Evolutionary conservation across 2,113 vertebrate genomes (phyloP).

Genomic region (Antennarius striatus): DNA sequence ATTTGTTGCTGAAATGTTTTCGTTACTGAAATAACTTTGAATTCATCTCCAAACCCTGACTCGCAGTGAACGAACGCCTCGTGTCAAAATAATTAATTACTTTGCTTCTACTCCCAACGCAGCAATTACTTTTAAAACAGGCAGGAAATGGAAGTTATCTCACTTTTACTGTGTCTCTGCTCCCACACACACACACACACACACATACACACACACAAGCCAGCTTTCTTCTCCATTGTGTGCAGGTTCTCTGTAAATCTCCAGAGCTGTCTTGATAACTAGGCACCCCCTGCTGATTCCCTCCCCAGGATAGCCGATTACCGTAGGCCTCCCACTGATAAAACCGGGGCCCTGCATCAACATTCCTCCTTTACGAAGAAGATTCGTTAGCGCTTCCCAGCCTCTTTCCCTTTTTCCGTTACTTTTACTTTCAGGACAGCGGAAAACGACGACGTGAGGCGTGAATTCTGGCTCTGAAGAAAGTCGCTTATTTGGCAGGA

Average conservation of each 20-base stretch:
- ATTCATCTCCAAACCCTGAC: conserved; percentile 8
- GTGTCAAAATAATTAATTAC: neutral
- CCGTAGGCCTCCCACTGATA: conserved; percentile 40
- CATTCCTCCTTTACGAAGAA: conserved; percentile 22
- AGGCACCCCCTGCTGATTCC: conserved; percentile 36
- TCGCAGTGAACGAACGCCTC: neutral
- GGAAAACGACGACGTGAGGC: conserved; percentile 1
- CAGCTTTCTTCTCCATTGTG: conserved; percentile 29
- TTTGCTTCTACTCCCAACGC: neutral
- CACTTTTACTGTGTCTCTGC: neutral
- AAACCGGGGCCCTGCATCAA: conserved; percentile 32
- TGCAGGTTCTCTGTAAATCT: conserved; percentile 36
- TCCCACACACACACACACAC: neutral
- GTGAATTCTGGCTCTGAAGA: neutral
- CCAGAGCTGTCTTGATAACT: conserved; percentile 51
- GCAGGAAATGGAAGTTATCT: conserved; percentile 15
- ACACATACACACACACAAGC: conserved; percentile 10
- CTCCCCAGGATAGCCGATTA: conserved; percentile 47
- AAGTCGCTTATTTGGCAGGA: conserved; percentile 12
- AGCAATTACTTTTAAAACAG: conserved; percentile 21
- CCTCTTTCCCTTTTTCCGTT: conserved; percentile 4
- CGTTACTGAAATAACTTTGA: neutral
- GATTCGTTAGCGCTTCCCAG: conserved; percentile 27
- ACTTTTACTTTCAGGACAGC: conserved; percentile 16
- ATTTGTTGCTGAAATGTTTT: conserved; percentile 1